These are phyloP conservation scores for Drosophila guanche DNA, from an alignment of 1,140 invertebrate species.

Conservation along the genomic window DNA sequence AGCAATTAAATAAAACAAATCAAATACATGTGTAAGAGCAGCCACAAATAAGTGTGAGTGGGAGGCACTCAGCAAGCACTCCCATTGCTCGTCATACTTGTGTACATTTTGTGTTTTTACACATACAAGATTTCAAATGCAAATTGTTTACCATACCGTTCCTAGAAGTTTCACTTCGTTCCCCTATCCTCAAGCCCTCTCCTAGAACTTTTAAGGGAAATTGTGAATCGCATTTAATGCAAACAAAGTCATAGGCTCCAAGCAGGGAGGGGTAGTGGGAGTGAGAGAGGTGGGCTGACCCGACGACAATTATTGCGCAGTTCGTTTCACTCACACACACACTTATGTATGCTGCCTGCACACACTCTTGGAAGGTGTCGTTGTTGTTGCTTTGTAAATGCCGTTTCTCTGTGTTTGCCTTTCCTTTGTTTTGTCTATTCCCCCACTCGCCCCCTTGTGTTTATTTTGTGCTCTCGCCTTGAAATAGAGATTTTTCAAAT, in stretches of 20 bases:
- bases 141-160: conserved; percentile 20
- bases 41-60: conserved; percentile 45
- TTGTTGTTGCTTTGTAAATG: conserved; percentile 36
- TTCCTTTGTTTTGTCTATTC: conserved; percentile 53
- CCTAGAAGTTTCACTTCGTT: conserved; percentile 11
- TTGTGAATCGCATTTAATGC: conserved; percentile 53
- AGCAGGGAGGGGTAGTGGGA: conserved; percentile 3
- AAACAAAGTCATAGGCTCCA: conserved; percentile 8
- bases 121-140: conserved; percentile 18
- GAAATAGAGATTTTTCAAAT: conserved; percentile 75
- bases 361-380: conserved; percentile 57
- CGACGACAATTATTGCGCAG: conserved; percentile 70
- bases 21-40: conserved; percentile 45
- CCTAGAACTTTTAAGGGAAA: conserved; percentile 55
- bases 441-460: conserved; percentile 1
- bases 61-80: conserved; percentile 10
- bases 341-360: background rate
- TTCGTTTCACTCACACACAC: conserved; percentile 51
- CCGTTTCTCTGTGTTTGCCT: conserved; percentile 1
- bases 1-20: conserved; percentile 13
- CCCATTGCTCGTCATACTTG: conserved; percentile 8
- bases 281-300: conserved; percentile 23
- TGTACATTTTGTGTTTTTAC: conserved; percentile 21
- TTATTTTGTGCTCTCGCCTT: conserved; percentile 53
- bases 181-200: background rate